phyloP scores from a whole-genome alignment of 2,888 invertebrate species.

The Linnaemya vulpina region DNA sequence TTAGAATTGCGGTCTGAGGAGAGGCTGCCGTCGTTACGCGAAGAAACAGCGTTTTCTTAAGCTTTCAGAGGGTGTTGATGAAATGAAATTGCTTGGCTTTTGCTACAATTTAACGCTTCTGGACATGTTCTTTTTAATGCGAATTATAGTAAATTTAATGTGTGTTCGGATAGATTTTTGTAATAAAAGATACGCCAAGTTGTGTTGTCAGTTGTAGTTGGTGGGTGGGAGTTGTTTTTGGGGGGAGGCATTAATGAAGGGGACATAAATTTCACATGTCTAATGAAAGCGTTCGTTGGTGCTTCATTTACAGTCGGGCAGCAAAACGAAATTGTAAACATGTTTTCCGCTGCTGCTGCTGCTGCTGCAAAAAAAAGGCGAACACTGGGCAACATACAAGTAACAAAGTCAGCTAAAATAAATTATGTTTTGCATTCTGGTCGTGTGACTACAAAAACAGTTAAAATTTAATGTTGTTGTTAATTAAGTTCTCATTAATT shows the following conservation, averaged over 20 bases:
- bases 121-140: slow-evolving; percentile 13
- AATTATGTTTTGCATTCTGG: no score
- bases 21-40: neutral
- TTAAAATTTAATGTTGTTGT: no score
- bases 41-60: neutral
- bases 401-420: no score
- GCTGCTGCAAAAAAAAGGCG: no score
- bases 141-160: slow-evolving; percentile 9
- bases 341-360: no score
- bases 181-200: slow-evolving; percentile 1
- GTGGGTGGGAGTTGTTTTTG: neutral
- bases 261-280: neutral
- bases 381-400: no score
- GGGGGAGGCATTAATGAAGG: neutral
- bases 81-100: slow-evolving; percentile 55
- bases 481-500: no score
- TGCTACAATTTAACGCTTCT: slow-evolving; percentile 27
- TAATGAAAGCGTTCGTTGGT: slow-evolving; percentile 38
- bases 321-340: no score
- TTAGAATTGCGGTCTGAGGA: slow-evolving; percentile 39
- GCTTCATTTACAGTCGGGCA: neutral
- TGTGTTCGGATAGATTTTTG: neutral
- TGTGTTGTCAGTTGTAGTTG: no score
- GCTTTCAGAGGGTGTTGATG: slow-evolving; percentile 9
- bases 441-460: neutral